phyloP scores from a whole-genome alignment of 2,888 invertebrate species.

The Diaphora mendica region DNA sequence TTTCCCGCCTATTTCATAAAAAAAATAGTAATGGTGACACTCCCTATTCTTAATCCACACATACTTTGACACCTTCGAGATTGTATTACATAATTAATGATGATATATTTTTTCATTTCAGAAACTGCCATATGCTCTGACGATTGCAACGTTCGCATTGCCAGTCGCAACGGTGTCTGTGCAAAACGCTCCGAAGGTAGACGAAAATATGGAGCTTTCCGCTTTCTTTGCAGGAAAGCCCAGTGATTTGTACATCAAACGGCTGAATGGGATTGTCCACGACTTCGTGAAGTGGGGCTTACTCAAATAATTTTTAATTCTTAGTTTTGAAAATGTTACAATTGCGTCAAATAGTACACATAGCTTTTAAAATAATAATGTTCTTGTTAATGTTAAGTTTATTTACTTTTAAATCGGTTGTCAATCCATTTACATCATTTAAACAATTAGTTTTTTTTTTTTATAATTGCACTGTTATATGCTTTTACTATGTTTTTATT shows the following conservation, averaged over 20 bases:
- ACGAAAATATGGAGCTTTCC: constrained; percentile 28
- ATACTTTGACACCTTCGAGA: neutral
- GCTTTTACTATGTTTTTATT: neutral
- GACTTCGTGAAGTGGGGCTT: constrained; percentile 62
- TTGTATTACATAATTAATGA: neutral
- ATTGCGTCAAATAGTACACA: neutral
- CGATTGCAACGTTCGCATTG: constrained; percentile 50
- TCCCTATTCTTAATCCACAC: too few relatives aligned
- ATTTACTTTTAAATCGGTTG: neutral
- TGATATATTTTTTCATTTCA: constrained; percentile 30
- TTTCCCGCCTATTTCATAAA: too few relatives aligned
- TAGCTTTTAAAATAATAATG: neutral
- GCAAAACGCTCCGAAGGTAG: constrained; percentile 50
- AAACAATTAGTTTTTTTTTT: neutral
- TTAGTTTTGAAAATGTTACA: neutral
- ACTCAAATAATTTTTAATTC: neutral
- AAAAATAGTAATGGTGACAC: too few relatives aligned
- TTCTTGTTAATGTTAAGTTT: neutral
- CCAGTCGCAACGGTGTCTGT: constrained; percentile 59
- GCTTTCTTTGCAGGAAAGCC: constrained; percentile 44
- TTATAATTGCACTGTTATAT: neutral
- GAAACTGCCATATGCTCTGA: constrained; percentile 56
- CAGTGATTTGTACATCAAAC: constrained; percentile 53
- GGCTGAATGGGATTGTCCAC: constrained; percentile 65
- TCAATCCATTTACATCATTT: neutral